A percentile compares a stretch with the other conserved stretches of the same genome.
Evolutionary conservation across 2,888 invertebrate species (phyloP).

Genomic region (Drosophila paracracens): DNA sequence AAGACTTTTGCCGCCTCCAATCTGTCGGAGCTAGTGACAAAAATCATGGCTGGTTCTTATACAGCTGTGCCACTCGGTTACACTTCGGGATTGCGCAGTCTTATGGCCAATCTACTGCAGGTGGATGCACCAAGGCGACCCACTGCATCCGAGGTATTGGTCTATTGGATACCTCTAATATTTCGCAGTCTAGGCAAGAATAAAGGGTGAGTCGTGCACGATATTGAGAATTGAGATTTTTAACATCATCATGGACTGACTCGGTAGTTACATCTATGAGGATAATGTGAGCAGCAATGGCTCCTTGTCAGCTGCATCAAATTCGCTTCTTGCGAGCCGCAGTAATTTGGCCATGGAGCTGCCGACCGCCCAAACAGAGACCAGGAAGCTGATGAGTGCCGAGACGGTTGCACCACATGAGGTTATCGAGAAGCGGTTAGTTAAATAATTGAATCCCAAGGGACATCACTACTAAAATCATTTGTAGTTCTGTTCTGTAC

Average conservation of each 20-base stretch:
- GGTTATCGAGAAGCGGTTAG: constrained; percentile 81
- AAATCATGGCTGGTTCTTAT: constrained; percentile 90
- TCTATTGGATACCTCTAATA: constrained; percentile 86
- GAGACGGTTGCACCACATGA: constrained; percentile 82
- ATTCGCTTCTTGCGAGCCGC: constrained; percentile 41
- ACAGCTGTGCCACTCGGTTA: constrained; percentile 88
- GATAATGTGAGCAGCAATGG: constrained; percentile 68
- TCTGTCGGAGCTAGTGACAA: constrained; percentile 90
- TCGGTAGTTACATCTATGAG: constrained; percentile 81
- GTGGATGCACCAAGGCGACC: constrained; percentile 87
- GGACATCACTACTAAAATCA: too few relatives aligned
- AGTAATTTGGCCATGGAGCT: constrained; percentile 65
- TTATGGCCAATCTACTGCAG: constrained; percentile 88
- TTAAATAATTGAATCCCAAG: background rate
- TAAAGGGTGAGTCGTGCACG: constrained; percentile 75
- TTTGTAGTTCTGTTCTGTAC: constrained; percentile 86
- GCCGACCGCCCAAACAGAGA: constrained; percentile 82
- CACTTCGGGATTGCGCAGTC: constrained; percentile 87
- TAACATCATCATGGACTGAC: too few relatives aligned
- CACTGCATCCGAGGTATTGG: constrained; percentile 87
- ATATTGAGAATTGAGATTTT: too few relatives aligned
- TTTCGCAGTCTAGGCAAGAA: constrained; percentile 84
- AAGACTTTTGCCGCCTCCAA: constrained; percentile 91
- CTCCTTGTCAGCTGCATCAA: constrained; percentile 47
- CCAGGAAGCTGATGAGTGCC: constrained; percentile 83